These are phyloP conservation scores for Coenonympha glycerion DNA, from an alignment of 2,888 invertebrate genomes.

Conservation along the genomic window DNA sequence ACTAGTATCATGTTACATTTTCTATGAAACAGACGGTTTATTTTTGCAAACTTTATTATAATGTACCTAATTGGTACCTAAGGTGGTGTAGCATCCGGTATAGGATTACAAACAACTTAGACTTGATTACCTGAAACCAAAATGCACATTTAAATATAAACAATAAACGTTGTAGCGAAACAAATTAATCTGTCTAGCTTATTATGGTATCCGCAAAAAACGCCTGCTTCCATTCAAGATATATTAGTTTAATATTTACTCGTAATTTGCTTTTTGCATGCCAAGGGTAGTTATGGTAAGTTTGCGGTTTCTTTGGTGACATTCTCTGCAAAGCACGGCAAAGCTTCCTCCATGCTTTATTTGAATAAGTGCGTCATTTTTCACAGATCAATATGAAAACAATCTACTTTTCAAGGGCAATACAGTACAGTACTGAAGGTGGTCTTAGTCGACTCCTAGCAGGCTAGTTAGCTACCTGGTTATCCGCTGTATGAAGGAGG, in stretches of 20 bases:
- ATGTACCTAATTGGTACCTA: too few relatives aligned
- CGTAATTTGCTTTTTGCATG: not conserved
- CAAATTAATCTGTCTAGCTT: too few relatives aligned
- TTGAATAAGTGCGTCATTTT: constrained; percentile 21
- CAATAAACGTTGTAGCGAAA: too few relatives aligned
- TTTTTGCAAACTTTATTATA: too few relatives aligned
- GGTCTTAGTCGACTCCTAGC: constrained; percentile 7
- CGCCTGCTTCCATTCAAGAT: too few relatives aligned
- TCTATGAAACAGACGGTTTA: too few relatives aligned
- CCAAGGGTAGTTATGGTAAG: not conserved
- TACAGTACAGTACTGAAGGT: constrained; percentile 4
- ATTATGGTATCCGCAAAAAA: too few relatives aligned
- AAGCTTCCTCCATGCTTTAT: constrained; percentile 8
- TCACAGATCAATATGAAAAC: constrained; percentile 27
- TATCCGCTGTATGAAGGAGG: not conserved
- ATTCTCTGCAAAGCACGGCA: constrained; percentile 17
- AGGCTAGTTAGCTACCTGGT: constrained; percentile 1
- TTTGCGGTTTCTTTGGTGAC: constrained; percentile 8
- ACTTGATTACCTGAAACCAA: too few relatives aligned
- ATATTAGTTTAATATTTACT: not conserved
- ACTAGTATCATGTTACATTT: too few relatives aligned
- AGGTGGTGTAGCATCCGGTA: too few relatives aligned
- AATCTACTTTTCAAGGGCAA: constrained; percentile 24
- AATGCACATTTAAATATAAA: too few relatives aligned
- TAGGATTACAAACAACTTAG: too few relatives aligned